phyloP scores from a whole-genome alignment of 2,113 vertebrate species.

The Ursus arctos region DNA sequence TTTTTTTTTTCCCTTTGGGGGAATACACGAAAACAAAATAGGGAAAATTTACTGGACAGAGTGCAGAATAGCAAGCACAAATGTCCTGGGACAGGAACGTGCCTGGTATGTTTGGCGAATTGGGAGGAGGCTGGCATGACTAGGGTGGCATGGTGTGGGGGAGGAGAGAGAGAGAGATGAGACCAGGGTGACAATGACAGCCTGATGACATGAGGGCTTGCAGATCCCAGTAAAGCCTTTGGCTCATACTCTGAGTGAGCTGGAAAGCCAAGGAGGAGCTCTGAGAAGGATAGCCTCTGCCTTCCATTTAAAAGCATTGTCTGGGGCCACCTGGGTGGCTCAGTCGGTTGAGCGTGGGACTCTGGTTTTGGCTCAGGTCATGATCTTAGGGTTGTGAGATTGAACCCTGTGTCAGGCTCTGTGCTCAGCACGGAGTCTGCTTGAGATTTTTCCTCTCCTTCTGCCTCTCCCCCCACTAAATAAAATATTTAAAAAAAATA shows the following conservation, averaged over 20 bases:
- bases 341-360: not conserved
- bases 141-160: fast-evolving
- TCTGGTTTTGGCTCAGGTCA: not conserved
- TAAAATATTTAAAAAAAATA: not conserved
- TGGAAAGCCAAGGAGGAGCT: not conserved
- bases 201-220: too few relatives aligned
- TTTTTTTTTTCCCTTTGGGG: not conserved
- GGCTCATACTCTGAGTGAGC: not conserved
- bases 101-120: not conserved
- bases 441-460: not conserved
- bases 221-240: not conserved
- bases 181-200: too few relatives aligned
- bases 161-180: not conserved
- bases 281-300: not conserved
- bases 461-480: not conserved
- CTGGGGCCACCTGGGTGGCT: not conserved
- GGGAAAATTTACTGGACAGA: not conserved
- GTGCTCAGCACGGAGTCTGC: not conserved
- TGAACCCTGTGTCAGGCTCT: not conserved
- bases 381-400: not conserved
- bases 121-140: not conserved
- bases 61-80: not conserved
- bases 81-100: not conserved
- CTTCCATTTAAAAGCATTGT: not conserved
- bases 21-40: not conserved